Evolutionary conservation across 1,140 invertebrate genomes (phyloP), one percentile per base, ranked within the genome.

Genomic region (Tetraneura akinire): DNA sequence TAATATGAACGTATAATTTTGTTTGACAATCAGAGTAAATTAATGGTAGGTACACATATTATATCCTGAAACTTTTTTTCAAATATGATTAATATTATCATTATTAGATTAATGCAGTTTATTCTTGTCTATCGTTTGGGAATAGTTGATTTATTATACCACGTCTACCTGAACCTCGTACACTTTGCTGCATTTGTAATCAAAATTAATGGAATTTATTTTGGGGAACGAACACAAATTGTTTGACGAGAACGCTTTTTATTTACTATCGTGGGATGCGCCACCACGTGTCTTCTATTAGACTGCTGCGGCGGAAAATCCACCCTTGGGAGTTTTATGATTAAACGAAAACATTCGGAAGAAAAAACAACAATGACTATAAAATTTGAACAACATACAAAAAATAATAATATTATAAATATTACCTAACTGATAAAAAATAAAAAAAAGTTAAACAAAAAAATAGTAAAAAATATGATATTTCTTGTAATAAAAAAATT

Each of bases 121-220:
- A 71, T 71, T 51, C 47, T 51, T 26, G 8, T 42, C n/a, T 42
- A 74, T 42, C 37, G 23, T 78, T 78, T n/a, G 53, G 37, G 74
- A 21, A 62, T 60, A 23, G 14, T n/a, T 78, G 74, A 78, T 78
- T 78, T 78, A 78, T 78, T 55, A 26, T 18, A 42, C 42, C n/a
- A 16, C n/a, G n/a, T 60, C 21, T 78, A 78, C 74, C 74, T 78
- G 74, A 29, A 47, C 68, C 14, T 51, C n/a, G 23, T n/a, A 51
- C 23, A 51, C 68, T 78, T 42, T 57, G n/a, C 29, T 23, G 37
- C 26, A 37, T 45, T 78, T 62, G 53, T 78, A 60, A 78, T 78
- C 74, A 78, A 78, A 78, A 78, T 78, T 78, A 78, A 78, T 78
- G 74, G 74, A 78, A 78, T 78, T 78, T 78, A 76, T 78, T 78